phyloP scores from a whole-genome alignment of 1,140 invertebrate genomes.

The Ceratitis capitata region DNA sequence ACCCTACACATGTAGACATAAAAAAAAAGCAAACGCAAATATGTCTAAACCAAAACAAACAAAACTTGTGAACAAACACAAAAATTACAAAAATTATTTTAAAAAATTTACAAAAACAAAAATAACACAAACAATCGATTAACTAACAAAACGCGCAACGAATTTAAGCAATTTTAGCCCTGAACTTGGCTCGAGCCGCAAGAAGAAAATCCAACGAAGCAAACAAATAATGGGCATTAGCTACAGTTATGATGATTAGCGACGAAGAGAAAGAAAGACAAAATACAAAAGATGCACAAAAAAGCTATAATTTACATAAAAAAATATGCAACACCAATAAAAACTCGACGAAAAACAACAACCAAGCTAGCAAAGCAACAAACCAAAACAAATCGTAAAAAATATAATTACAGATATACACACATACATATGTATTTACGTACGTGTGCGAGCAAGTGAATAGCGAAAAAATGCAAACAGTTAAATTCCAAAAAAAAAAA shows the following conservation, averaged over 20 bases:
- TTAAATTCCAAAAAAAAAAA: background rate
- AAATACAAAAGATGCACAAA: background rate
- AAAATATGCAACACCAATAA: background rate
- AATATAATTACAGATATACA: background rate
- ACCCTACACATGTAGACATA: too few species aligned
- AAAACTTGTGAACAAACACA: too few species aligned
- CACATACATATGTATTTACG: too few species aligned
- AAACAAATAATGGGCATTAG: conserved; percentile 8
- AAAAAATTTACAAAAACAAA: background rate
- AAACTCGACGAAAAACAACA: background rate
- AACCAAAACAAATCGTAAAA: conserved; percentile 15
- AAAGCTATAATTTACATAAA: background rate
- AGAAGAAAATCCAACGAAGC: background rate
- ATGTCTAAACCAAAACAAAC: background rate
- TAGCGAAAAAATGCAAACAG: background rate
- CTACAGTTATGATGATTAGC: background rate
- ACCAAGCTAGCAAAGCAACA: background rate
- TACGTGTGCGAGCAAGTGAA: too few species aligned
- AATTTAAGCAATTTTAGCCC: background rate
- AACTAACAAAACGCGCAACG: background rate
- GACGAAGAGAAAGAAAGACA: background rate
- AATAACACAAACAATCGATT: background rate
- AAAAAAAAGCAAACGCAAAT: too few species aligned
- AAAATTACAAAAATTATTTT: background rate
- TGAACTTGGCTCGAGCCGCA: background rate